Evolutionary conservation across 1,140 invertebrate genomes (phyloP).

Genomic region (Cyclina sinensis): DNA sequence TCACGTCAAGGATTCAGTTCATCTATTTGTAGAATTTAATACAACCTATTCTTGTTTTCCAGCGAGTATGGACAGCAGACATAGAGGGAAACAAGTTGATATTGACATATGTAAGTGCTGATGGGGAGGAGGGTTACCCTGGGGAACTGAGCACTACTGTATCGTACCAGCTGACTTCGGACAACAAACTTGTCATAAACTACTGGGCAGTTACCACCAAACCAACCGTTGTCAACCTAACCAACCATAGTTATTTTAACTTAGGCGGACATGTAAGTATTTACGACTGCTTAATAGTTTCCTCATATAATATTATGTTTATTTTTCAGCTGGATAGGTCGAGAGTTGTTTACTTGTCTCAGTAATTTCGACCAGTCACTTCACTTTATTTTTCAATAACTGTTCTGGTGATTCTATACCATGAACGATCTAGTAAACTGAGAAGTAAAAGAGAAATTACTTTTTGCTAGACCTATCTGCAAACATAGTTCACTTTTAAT

Average conservation of each 20-base stretch:
- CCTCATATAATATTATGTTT: too few species aligned
- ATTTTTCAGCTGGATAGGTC: too few species aligned
- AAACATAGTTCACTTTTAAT: too few species aligned
- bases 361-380: too few species aligned
- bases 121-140: slow-evolving; percentile 95
- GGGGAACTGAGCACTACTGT: slow-evolving; percentile 90
- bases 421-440: too few species aligned
- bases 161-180: slow-evolving; percentile 91
- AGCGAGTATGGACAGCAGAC: slow-evolving; percentile 84
- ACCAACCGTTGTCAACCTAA: slow-evolving; percentile 95
- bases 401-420: too few species aligned
- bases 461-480: too few species aligned
- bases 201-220: slow-evolving; percentile 92
- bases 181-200: slow-evolving; percentile 91
- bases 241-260: slow-evolving; percentile 98
- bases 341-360: too few species aligned
- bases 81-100: slow-evolving; percentile 82
- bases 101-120: slow-evolving; percentile 89
- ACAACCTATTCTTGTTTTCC: background rate
- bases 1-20: background rate
- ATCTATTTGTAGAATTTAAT: background rate
- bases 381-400: too few species aligned
- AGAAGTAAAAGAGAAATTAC: too few species aligned
- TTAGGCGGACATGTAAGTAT: slow-evolving; percentile 92
- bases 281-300: too few species aligned